Conservation (phyloP, 2,888 invertebrate species). For the Euplexia lucipara region DNA sequence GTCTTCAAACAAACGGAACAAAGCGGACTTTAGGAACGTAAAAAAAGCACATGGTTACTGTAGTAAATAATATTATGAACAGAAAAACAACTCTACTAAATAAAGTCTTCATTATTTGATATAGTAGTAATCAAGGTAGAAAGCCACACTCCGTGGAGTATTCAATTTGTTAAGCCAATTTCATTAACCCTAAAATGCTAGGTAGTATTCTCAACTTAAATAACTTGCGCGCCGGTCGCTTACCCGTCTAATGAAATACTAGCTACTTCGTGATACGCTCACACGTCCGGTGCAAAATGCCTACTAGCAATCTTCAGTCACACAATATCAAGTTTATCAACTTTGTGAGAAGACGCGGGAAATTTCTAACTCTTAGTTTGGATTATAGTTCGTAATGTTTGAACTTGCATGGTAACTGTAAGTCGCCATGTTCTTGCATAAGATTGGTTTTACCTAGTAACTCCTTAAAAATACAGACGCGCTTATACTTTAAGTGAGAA, state of each 20-base stretch:
- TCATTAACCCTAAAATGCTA: constrained; percentile 53
- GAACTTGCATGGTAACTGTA: constrained; percentile 5
- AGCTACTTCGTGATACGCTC: constrained; percentile 46
- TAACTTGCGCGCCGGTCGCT: constrained; percentile 44
- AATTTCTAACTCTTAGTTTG: constrained; percentile 4
- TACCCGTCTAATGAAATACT: constrained; percentile 57
- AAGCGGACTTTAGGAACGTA: not conserved
- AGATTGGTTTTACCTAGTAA: not conserved
- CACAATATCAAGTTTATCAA: constrained; percentile 38
- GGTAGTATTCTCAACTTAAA: constrained; percentile 47
- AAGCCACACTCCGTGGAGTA: constrained; percentile 19
- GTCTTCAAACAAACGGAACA: not conserved
- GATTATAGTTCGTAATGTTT: constrained; percentile 33
- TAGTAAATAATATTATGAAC: not conserved
- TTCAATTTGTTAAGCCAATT: constrained; percentile 49
- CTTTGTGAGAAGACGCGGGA: constrained; percentile 16
- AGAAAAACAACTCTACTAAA: constrained; percentile 2
- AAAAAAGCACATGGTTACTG: too few species aligned
- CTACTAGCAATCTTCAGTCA: constrained; percentile 41
- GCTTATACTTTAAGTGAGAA: too few species aligned
- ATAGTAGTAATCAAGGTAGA: constrained; percentile 19
- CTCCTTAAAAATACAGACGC: not conserved
- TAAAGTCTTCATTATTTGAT: constrained; percentile 11
- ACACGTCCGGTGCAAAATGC: constrained; percentile 46
- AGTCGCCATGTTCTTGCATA: not conserved